phyloP scores from a whole-genome alignment of 1,140 invertebrate species.

The Samia ricini region DNA sequence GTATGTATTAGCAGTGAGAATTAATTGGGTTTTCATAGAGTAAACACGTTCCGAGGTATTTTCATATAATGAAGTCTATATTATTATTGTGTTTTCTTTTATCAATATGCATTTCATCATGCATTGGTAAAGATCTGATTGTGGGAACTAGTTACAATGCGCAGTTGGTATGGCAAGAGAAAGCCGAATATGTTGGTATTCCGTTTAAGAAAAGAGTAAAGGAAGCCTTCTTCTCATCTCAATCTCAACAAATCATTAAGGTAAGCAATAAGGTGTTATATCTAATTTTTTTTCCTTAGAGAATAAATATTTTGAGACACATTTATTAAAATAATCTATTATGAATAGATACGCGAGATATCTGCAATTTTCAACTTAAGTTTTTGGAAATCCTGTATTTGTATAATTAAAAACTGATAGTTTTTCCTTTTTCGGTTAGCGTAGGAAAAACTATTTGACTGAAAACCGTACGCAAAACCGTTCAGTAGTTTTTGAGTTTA shows the following conservation, averaged over 20 bases:
- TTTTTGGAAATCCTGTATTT: no score
- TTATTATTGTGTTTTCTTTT: slow-evolving; percentile 36
- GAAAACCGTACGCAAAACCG: no score
- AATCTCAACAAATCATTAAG: slow-evolving; percentile 47
- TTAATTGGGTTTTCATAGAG: background rate
- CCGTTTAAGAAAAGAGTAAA: slow-evolving; percentile 62
- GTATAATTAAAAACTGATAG: no score
- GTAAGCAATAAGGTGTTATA: slow-evolving; percentile 32
- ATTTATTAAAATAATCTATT: no score
- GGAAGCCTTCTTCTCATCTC: slow-evolving; percentile 53
- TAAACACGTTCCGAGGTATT: background rate
- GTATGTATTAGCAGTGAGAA: background rate
- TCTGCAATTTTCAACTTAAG: background rate
- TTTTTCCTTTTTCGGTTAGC: no score
- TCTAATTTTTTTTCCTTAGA: no score
- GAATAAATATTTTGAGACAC: no score
- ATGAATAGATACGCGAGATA: no score
- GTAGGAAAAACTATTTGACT: no score
- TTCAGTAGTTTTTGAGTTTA: no score
- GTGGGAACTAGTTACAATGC: slow-evolving; percentile 49
- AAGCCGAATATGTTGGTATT: slow-evolving; percentile 49
- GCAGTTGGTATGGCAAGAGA: slow-evolving; percentile 45
- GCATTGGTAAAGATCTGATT: slow-evolving; percentile 41
- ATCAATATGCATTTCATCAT: slow-evolving; percentile 35
- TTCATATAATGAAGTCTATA: slow-evolving; percentile 38